These are phyloP conservation scores for Cephus spinipes DNA, from an alignment of 2,888 invertebrate genomes.

Conservation along the genomic window DNA sequence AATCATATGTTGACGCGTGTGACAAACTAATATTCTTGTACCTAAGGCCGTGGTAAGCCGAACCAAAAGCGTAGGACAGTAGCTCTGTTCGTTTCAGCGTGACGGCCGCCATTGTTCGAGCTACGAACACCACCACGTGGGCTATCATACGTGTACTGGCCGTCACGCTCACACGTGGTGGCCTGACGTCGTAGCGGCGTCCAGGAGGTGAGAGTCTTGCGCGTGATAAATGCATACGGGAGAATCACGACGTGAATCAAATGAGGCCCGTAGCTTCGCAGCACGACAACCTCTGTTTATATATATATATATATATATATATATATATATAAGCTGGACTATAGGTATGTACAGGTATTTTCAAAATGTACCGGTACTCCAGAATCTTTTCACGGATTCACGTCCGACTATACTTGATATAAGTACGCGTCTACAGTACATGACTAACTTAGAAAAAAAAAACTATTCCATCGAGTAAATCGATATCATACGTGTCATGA, in stretches of 20 bases:
- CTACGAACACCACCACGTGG: neutral
- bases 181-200: neutral
- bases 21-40: neutral
- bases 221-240: conserved; percentile 46
- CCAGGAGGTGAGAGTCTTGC: conserved; percentile 9
- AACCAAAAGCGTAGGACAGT: conserved; percentile 46
- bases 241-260: conserved; percentile 38
- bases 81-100: conserved; percentile 47
- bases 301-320: too few relatives aligned
- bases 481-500: neutral
- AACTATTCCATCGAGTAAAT: neutral
- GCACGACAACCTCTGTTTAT: neutral
- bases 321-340: neutral
- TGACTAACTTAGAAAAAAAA: neutral
- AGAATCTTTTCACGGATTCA: neutral
- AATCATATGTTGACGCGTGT: neutral
- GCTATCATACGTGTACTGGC: neutral
- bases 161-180: neutral
- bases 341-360: neutral
- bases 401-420: neutral
- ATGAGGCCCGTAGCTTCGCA: conserved; percentile 34
- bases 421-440: too few relatives aligned
- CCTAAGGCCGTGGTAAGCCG: neutral
- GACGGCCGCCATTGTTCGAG: conserved; percentile 52
- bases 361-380: neutral